Percentiles rank a stretch among this genome's conserved stretches.
phyloP scores from a whole-genome alignment of 1,140 invertebrate genomes.

The Lasaia peninsularis region DNA sequence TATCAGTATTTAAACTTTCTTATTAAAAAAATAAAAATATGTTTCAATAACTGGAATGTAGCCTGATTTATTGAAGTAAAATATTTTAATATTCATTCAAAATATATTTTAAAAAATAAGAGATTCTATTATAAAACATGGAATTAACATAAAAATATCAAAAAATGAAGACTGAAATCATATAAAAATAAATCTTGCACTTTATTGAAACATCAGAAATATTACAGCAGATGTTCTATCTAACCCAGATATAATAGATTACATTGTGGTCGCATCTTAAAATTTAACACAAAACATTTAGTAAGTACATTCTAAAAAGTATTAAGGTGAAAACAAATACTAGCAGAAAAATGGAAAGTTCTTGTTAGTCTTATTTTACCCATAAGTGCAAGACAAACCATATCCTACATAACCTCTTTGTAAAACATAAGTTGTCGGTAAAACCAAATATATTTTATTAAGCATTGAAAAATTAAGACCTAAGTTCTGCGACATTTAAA shows the following conservation, averaged over 20 bases:
- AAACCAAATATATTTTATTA: background rate
- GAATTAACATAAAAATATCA: background rate
- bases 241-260: background rate
- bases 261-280: constrained; percentile 14
- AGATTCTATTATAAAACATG: constrained; percentile 9
- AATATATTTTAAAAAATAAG: background rate
- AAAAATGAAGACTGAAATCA: background rate
- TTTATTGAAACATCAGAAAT: background rate
- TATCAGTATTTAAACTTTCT: constrained; percentile 9
- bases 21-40: background rate
- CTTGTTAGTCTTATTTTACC: constrained; percentile 5
- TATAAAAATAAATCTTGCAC: constrained; percentile 3
- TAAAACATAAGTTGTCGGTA: background rate
- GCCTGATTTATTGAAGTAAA: background rate
- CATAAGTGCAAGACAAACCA: background rate
- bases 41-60: background rate
- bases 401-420: background rate
- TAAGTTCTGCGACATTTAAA: background rate
- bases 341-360: background rate
- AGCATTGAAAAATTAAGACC: background rate
- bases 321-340: constrained; percentile 8
- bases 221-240: background rate
- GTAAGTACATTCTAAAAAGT: constrained; percentile 32
- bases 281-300: constrained; percentile 17
- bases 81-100: background rate